Conservation (phyloP, 2,888 invertebrate genomes). For the Desoria tigrina region DNA sequence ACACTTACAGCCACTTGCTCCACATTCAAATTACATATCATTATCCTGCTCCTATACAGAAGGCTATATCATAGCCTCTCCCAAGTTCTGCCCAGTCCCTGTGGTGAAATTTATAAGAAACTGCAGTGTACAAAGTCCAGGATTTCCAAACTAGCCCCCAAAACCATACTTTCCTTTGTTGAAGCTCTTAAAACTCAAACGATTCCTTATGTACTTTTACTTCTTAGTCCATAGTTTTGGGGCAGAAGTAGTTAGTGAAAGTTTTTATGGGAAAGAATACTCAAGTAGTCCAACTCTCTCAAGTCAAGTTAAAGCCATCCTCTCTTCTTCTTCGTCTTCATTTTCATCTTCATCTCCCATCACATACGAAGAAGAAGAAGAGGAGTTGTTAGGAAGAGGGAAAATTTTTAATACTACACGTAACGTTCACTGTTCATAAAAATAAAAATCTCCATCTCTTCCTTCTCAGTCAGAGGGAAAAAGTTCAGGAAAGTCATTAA, state of each 20-base stretch:
- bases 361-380: background rate
- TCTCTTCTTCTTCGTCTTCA: background rate
- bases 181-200: conserved; percentile 11
- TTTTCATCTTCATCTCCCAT: conserved; percentile 13
- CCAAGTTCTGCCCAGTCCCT: too few species aligned
- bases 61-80: too few species aligned
- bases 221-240: conserved; percentile 1
- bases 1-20: too few species aligned
- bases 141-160: too few species aligned
- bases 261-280: conserved; percentile 10
- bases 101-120: too few species aligned
- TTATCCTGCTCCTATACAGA: too few species aligned
- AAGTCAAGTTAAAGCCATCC: conserved; percentile 5
- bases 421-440: conserved; percentile 4
- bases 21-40: too few species aligned
- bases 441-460: background rate
- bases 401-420: background rate
- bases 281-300: conserved; percentile 13
- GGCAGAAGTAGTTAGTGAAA: conserved; percentile 8
- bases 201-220: conserved; percentile 11
- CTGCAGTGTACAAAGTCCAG: too few species aligned
- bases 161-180: background rate
- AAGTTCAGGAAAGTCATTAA: conserved; percentile 2
- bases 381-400: background rate
- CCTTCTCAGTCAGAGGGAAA: background rate